Evolutionary conservation across 2,888 invertebrate species (phyloP), one percentile per base, ranked within the genome.

Genomic region (Phyto melanocephala): DNA sequence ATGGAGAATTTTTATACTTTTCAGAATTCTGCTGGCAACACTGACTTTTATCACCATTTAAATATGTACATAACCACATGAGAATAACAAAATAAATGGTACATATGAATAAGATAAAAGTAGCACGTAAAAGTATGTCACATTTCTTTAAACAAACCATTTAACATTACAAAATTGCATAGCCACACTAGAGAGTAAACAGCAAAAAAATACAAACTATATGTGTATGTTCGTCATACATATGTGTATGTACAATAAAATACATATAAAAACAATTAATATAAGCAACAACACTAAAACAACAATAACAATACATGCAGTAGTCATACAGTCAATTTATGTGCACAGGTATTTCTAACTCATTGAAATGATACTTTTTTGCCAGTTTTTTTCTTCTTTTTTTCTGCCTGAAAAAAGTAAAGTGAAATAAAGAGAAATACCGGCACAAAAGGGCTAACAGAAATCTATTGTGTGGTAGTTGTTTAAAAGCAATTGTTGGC

Each of bases 261-360:
- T n/a, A n/a, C n/a, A n/a, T n/a, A n/a, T n/a, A n/a, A 45, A 47
- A 62, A 22, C 35, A 45, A 63, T n/a, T 10, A 54, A 56, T n/a
- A 75, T 15, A 20, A 47, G 10, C 22, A 22, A 50, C 22, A 47
- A 20, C 42, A 42, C n/a, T 4, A 15, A 42, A 3, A 15, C n/a
- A 4, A 45, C 35, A 35, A 45, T 42, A 6, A 62, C 7, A 35
- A 58, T 13, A 71, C 22, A 40, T 54, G 22, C 40, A 67, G 20
- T 45, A 72, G 79, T 67, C 65, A 65, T 50, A 42, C 42, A 79
- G 58, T 58, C 65, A 65, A 72, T 71, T 79, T 79, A 79, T 79
- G 37, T 52, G 20, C 37, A 56, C 54, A 78, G 63, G n/a, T 62
- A 62, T 71, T 56, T 70, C 28, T 70, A 79, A 60, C 40, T 65